phyloP scores from a whole-genome alignment of 2,888 invertebrate genomes.

The Erannis defoliaria region DNA sequence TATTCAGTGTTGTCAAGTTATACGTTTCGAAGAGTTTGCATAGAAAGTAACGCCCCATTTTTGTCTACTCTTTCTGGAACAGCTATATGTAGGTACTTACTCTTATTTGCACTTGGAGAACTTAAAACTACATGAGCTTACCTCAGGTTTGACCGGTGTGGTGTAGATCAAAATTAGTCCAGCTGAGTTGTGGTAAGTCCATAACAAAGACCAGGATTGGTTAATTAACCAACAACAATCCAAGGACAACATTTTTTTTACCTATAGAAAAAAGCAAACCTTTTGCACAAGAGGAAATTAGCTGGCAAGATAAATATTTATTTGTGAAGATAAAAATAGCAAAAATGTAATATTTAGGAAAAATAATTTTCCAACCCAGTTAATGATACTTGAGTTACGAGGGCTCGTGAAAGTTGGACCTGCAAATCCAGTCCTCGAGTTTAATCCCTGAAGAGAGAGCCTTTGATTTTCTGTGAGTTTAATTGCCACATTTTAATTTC shows the following conservation, averaged over 20 bases:
- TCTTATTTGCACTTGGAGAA: too few relatives aligned
- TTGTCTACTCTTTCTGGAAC: too few relatives aligned
- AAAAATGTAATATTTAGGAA: background rate
- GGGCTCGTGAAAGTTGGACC: slow-evolving; percentile 24
- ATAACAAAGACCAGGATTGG: background rate
- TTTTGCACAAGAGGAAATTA: slow-evolving; percentile 2
- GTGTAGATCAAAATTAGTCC: too few relatives aligned
- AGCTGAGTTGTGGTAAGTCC: too few relatives aligned
- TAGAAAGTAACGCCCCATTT: too few relatives aligned
- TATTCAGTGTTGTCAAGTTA: too few relatives aligned
- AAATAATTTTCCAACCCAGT: slow-evolving; percentile 8
- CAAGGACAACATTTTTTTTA: slow-evolving; percentile 3
- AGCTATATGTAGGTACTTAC: too few relatives aligned
- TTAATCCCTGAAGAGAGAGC: too few relatives aligned
- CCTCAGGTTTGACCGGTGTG: too few relatives aligned
- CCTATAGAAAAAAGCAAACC: background rate
- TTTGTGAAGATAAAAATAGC: background rate
- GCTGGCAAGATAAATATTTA: background rate
- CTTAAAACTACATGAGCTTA: too few relatives aligned
- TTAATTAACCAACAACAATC: background rate
- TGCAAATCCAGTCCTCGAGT: slow-evolving; percentile 6
- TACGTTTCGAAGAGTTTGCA: too few relatives aligned
- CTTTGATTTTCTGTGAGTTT: too few relatives aligned
- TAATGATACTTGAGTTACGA: slow-evolving; percentile 16
- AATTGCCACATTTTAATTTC: slow-evolving; percentile 24